A percentile compares a stretch with the other conserved stretches of the same genome.
Conservation (phyloP, 2,113 vertebrate genomes). For the Nipponia nippon region DNA sequence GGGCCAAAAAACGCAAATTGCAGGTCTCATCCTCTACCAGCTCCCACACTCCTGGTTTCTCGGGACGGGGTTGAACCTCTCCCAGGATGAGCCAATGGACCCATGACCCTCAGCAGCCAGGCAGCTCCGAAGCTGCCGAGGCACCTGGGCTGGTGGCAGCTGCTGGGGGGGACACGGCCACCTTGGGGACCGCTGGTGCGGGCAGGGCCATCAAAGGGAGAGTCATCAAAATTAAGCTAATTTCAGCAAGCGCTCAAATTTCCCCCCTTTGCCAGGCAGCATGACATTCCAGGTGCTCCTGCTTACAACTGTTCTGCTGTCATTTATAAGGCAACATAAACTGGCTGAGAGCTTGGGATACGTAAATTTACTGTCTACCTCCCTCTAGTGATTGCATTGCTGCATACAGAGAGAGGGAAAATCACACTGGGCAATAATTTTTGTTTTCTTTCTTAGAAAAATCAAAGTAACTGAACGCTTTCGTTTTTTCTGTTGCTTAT, state of each 20-base stretch:
- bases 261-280: not conserved
- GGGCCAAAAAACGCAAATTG: not conserved
- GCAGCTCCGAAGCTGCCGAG: not conserved
- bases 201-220: not conserved
- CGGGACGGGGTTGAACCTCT: not conserved
- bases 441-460: not conserved
- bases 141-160: not conserved
- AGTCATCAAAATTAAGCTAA: not conserved
- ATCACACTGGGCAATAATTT: not conserved
- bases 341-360: not conserved
- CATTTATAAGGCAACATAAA: not conserved
- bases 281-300: not conserved
- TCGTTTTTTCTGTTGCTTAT: not conserved
- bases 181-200: accelerated
- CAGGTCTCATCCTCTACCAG: not conserved
- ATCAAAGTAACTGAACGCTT: not conserved
- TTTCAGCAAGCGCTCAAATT: not conserved
- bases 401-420: not conserved
- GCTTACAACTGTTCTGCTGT: not conserved
- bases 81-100: not conserved
- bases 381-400: slow-evolving; percentile 14
- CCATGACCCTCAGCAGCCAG: not conserved
- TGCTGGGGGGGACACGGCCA: not conserved
- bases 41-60: not conserved
- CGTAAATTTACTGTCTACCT: not conserved